Base-by-base conservation (phyloP, 2,113 vertebrate genomes). In the Phaethornis superciliosus region DNA sequence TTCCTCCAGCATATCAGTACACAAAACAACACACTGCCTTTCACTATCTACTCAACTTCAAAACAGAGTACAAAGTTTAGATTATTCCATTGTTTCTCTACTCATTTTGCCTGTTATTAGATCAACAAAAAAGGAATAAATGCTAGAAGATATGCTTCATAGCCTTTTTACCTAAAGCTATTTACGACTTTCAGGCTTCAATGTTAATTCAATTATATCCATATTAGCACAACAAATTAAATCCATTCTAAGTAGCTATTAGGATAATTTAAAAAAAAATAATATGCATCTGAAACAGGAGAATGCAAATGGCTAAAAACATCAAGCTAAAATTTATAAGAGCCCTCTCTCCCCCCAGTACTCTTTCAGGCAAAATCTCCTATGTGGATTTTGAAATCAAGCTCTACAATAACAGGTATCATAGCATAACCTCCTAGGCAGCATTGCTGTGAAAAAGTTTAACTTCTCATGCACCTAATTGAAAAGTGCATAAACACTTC, bases 401-500 rank as follows among this genome's bases (percentile, higher is more conserved):
- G 37, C 46, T 69, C n/a, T 71, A 91, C 35, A 85, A 23, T 44
- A 82, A 79, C 24, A 89, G 24, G n/a, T 17, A 58, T 60, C 58
- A 4, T 8, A 81, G 78, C 33, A 63, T 15, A 69, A 79, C 8
- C 24, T 91, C n/a, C 18, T 40, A 71, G 78, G 51, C 54, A 91
- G 74, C 44, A 76, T 8, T 52, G 51, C 1, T 69, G 68, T 42
- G 42, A 54, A 70, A 69, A 92, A 95, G n/a, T 60, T 91, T 46
- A 89, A 82, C 30, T 80, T 93, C 58, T 85, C 46, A 46, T 60
- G 35, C 49, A 78, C 42, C 67, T 78, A 46, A 56, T 84, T 89
- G 74, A 62, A 68, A 89, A 96, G 24, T 26, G 9, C 62, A 85
- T 77, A 69, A 93, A 95, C 49, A 71, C 23, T 87, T 95, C 80